Evolutionary conservation across 2,888 invertebrate genomes (phyloP), one percentile per base, ranked within the genome.

Genomic region (Syritta pipiens): DNA sequence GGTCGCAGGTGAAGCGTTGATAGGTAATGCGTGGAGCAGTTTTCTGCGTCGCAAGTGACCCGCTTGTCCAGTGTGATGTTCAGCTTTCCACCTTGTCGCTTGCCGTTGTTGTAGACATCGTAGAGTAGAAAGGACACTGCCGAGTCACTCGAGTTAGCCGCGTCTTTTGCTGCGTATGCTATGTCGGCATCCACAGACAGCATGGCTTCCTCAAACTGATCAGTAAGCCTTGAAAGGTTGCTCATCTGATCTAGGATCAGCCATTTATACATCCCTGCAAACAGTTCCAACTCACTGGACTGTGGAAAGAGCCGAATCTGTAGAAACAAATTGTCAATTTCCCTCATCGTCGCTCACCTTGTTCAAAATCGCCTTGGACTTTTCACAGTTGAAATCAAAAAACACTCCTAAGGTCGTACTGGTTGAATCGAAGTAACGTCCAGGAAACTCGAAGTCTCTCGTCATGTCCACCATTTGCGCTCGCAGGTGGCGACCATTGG

Each of bases 91-190:
- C 89, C 89, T 51, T 86, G 57, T 24, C 83, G 82, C 28, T 83
- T 84, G 1, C 89, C 89, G 37, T 85, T 86, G 37, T 88, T 88
- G 63, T 88, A 89, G 4, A 88, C 84, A 83, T 89, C 89, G 42
- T 85, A 86, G 6, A 85, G 67, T 0, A 81, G 68, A 24, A 82
- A 86, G 1, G 60, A 10, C 0, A 46, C 20, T 3, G 44, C 24
- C 0, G 51, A 20, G 1, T 3, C 6, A 17, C 57, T 30, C 0
- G n/a, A 26, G 20, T 9, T 14, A n/a, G n/a, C n/a, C n/a, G n/a
- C n/a, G n/a, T n/a, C n/a, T n/a, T 57, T 28, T 7, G 63, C 46
- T 0, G 84, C 81, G 63, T 84, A 87, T 0, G 84, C 85, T 1
- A 88, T 48, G 65, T 87, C 84, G 0, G 87, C 84, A 82, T 87